These are phyloP conservation scores for Osmoderma eremita DNA, from an alignment of 2,888 invertebrate genomes.

Conservation along the genomic window DNA sequence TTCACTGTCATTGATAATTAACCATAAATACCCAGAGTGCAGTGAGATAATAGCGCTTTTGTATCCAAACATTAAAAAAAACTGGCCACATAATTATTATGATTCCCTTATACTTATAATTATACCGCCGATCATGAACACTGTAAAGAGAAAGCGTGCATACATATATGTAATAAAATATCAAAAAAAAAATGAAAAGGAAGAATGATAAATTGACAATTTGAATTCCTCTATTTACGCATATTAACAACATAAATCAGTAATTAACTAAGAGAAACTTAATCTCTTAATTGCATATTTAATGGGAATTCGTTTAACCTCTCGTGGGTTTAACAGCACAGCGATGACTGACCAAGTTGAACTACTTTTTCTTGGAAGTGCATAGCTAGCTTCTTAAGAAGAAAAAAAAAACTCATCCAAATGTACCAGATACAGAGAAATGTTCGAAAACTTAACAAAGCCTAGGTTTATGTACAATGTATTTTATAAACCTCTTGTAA, in stretches of 20 bases:
- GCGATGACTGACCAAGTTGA: constrained; percentile 1
- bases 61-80: neutral
- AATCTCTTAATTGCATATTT: constrained; percentile 7
- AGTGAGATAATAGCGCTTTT: neutral
- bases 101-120: too few species aligned
- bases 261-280: constrained; percentile 25
- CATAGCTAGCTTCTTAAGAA: too few species aligned
- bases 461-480: neutral
- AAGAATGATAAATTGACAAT: too few species aligned
- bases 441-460: neutral
- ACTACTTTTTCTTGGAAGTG: constrained; percentile 29
- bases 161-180: too few species aligned
- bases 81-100: too few species aligned
- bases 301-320: constrained; percentile 1
- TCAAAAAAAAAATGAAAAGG: too few species aligned
- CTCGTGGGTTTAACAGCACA: neutral
- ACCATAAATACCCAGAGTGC: neutral
- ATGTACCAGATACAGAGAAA: neutral
- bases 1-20: constrained; percentile 3
- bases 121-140: too few species aligned
- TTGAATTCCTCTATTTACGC: too few species aligned
- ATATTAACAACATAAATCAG: constrained; percentile 8
- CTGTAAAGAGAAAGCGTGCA: too few species aligned
- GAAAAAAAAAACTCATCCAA: too few species aligned
- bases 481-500: constrained; percentile 6